phyloP scores from a whole-genome alignment of 2,797 vertebrate genomes.

The Sebastes oblongus region DNA sequence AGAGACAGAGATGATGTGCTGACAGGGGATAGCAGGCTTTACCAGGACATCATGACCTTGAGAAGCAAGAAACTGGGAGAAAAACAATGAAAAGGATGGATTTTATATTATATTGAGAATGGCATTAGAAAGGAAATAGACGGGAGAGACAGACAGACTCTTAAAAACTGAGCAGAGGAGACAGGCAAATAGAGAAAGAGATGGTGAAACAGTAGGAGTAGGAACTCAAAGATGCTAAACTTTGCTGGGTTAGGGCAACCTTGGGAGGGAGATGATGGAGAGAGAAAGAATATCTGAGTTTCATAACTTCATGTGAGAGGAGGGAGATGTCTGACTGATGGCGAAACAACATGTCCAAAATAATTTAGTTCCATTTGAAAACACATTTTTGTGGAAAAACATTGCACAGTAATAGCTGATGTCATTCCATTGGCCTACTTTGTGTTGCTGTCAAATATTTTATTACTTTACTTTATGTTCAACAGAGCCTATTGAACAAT shows the following conservation, averaged over 20 bases:
- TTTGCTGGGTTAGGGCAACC: slow-evolving; percentile 8
- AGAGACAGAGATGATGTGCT: not conserved
- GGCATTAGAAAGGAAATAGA: not conserved
- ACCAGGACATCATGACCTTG: slow-evolving; percentile 20
- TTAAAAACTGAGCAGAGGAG: not conserved
- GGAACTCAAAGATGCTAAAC: not conserved
- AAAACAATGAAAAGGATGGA: slow-evolving; percentile 6
- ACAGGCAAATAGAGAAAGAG: not conserved
- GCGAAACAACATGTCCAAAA: not conserved
- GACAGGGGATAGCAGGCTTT: slow-evolving; percentile 24
- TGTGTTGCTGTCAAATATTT: not conserved
- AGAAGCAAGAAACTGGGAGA: not conserved
- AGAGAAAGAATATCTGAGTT: not conserved
- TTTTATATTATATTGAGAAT: not conserved
- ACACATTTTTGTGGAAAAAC: not conserved
- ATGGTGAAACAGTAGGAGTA: not conserved
- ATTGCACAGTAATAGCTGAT: not conserved
- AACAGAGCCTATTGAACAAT: not conserved
- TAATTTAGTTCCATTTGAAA: not conserved
- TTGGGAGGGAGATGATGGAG: not conserved
- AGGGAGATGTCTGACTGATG: not conserved
- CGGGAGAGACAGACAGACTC: not conserved
- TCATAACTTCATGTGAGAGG: not conserved
- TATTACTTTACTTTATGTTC: not conserved
- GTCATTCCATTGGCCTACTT: not conserved